Evolutionary conservation across 2,113 vertebrate genomes (phyloP), one percentile per base, ranked within the genome.

Genomic region (Monopterus albus): DNA sequence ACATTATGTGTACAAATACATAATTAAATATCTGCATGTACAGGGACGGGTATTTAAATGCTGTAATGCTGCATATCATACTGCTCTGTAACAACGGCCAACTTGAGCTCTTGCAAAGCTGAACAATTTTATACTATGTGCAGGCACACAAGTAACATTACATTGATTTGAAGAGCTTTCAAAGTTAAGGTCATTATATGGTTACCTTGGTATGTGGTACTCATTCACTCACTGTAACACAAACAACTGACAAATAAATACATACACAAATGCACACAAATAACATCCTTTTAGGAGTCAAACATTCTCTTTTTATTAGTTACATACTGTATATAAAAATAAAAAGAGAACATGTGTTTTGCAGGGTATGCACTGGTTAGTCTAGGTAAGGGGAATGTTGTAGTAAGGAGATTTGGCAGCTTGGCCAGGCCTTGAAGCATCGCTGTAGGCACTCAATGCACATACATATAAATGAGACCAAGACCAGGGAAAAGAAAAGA

Each of bases 381-480:
- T 75, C 69, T 61, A 62, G 38, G 60, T 51, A 57, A 65, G 46
- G n/a, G n/a, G 71, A 72, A 77, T 79, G 72, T 60, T 81, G 79
- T 20, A 14, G 69, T 29, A 43, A 59, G 42, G 57, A 74, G 69
- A 74, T 78, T 72, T 85, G 85, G 68, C 80, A 78, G 78, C 82
- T 47, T 47, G 29, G 74, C 62, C 79, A 18, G 39, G 68, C 68
- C 65, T 89, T 83, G 79, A 75, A 85, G 83, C 79, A 35, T 81
- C 23, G 82, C 88, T 89, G 88, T 90, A 88, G 86, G 87, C 86
- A 53, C 64, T 78, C 85, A 38, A 86, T 86, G 89, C 81, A 90
- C 75, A 91, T 72, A 87, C 83, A 92, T 91, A 88, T 56, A 88
- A 87, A 90, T 87, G 75, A 82, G 86, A 79, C 51, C 61, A 78